Evolutionary conservation across 2,113 vertebrate genomes (phyloP), one percentile per base, ranked within the genome.

Genomic region (Percopsis transmontana): DNA sequence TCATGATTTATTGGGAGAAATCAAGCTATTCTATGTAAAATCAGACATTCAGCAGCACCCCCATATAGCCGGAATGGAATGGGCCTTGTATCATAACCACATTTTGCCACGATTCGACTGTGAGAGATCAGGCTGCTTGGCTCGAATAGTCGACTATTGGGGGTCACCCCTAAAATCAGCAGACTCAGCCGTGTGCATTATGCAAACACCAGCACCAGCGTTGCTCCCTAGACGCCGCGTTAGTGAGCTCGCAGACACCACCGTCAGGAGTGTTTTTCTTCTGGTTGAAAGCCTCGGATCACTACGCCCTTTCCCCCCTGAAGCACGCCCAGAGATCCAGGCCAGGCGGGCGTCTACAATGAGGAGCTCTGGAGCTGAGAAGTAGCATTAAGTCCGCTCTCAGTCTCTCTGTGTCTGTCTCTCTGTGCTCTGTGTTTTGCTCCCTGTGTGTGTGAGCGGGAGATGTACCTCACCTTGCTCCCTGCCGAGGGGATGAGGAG

Each of bases 231-330:
- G 81, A 83, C 74, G 62, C 87, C 68, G 77, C 90, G 88, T 90
- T 91, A 91, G 89, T 77, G 78, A 85, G 87, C 84, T 82, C 81
- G 82, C 81, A 88, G 90, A 90, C 87, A 88, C 86, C 82, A 81
- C 60, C 79, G 87, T 88, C 87, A 87, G 80, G 79, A 89, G 88
- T 87, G 85, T n/a, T n/a, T n/a, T n/a, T 80, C 80, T 89, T 88
- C 73, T 90, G 80, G 83, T n/a, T 89, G 85, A 86, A 91, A 88
- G 87, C 79, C 69, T 68, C 70, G 91, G 89, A 90, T 91, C 85
- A 89, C 86, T 89, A 79, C 88, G 84, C 77, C 78, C 79, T 80
- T 87, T 89, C 87, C 77, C 15, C 45, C n/a, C n/a, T n/a, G n/a
- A 59, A 91, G 86, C 87, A 82, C 75, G 85, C 84, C 74, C 86